Evolutionary conservation across 2,888 invertebrate species (phyloP).

Genomic region (Aproaerema taeniolella): DNA sequence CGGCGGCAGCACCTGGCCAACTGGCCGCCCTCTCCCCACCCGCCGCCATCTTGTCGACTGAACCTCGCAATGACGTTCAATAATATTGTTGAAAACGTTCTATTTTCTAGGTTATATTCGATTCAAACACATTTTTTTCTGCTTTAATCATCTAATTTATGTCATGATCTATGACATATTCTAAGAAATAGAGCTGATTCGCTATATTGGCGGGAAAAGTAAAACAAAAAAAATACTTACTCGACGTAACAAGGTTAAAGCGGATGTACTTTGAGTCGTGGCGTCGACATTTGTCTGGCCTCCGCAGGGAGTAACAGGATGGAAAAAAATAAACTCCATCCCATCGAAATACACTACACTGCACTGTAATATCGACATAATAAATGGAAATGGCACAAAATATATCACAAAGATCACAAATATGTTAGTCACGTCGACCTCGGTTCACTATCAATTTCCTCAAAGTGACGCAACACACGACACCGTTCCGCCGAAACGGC

Average conservation of each 20-base stretch:
- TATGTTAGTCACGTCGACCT: conserved; percentile 74
- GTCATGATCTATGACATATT: not conserved
- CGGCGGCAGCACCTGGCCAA: conserved; percentile 79
- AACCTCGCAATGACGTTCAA: conserved; percentile 71
- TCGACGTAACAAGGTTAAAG: conserved; percentile 70
- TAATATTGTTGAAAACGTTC: conserved; percentile 62
- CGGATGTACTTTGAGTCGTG: conserved; percentile 63
- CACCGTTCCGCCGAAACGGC: conserved; percentile 77
- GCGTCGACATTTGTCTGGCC: conserved; percentile 71
- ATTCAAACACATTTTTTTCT: conserved; percentile 17
- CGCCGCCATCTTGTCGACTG: conserved; percentile 71
- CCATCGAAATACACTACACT: conserved; percentile 47
- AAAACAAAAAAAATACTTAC: conserved; percentile 66
- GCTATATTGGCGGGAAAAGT: conserved; percentile 5
- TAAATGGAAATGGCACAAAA: conserved; percentile 44
- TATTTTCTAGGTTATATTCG: conserved; percentile 38
- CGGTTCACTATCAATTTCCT: conserved; percentile 76
- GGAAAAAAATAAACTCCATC: conserved; percentile 55
- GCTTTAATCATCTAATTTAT: conserved; percentile 2
- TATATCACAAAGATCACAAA: conserved; percentile 57
- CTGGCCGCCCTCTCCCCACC: conserved; percentile 77
- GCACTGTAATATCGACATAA: conserved; percentile 38
- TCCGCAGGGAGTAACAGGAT: conserved; percentile 65
- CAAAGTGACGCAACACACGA: conserved; percentile 75
- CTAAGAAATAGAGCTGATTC: not conserved